Evolutionary conservation across 2,113 vertebrate genomes (phyloP), one percentile per base, ranked within the genome.

Genomic region (Caracal caracal): DNA sequence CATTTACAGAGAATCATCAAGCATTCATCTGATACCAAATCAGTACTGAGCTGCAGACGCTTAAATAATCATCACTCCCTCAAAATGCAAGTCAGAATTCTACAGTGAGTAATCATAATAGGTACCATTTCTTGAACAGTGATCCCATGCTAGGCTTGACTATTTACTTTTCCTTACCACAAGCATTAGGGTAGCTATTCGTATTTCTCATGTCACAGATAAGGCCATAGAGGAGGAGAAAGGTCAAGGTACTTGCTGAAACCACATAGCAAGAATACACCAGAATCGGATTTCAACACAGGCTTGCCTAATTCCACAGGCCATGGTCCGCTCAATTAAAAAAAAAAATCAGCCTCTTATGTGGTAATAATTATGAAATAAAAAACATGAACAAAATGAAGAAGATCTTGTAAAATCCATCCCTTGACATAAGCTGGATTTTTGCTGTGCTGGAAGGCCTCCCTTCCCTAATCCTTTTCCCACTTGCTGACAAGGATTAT

Each of bases 11-110:
- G 22, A 78, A 49, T 37, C 78, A 70, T 17, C 20, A 71, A 86
- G 8, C 15, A 53, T 40, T 78, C 3, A 43, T 68, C 12, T 56
- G 11, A 87, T 37, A 28, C 13, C 16, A 80, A 87, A 83, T 80
- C 51, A 80, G 8, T n/a, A 49, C 33, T 65, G 51, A 91, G 33
- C 49, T 53, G 33, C 49, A 49, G 43, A 24, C 35, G 49, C 24
- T 49, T 94, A 65, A 66, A 13, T n/a, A 65, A 70, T 17, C 37
- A 93, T 51, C 28, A 16, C 16, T 88, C 30, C 56, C 76, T 53
- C 47, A 93, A 95, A 89, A 63, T 56, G 3, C n/a, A 97, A 30
- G 59, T 78, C 5, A 86, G 82, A 94, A 92, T 40, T n/a, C 71
- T 66, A 82, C 3, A 88, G 13, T 53, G 4, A 61, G 7, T 43